Percentiles rank a stretch among this genome's conserved stretches.
These are phyloP conservation scores for Meriones psammophilus DNA, from an alignment of 2,797 vertebrate genomes.

Conservation along the genomic window DNA sequence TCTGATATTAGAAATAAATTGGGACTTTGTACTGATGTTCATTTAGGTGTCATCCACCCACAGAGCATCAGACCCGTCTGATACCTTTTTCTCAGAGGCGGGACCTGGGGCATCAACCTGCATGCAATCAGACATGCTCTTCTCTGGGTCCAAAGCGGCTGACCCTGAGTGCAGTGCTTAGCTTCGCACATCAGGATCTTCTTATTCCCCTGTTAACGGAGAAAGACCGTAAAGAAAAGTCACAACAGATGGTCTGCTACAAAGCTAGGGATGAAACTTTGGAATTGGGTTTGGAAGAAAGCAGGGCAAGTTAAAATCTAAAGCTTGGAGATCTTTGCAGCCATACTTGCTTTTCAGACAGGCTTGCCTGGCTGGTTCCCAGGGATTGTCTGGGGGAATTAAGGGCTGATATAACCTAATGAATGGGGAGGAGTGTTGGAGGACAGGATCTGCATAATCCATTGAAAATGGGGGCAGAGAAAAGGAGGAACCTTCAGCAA, in stretches of 20 bases:
- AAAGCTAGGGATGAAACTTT: neutral
- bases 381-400: neutral
- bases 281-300: neutral
- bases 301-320: neutral
- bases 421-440: neutral
- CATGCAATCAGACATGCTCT: too few species aligned
- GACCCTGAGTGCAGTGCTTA: too few species aligned
- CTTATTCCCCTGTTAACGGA: neutral
- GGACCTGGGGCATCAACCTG: too few species aligned
- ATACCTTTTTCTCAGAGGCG: too few species aligned
- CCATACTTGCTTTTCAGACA: neutral
- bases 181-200: neutral
- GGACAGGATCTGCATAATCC: neutral
- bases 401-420: neutral
- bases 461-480: neutral
- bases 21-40: too few species aligned
- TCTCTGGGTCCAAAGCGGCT: too few species aligned
- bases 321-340: neutral
- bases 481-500: neutral
- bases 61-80: too few species aligned
- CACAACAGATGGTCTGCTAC: neutral
- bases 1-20: too few species aligned
- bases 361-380: neutral
- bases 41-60: too few species aligned
- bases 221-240: fast-evolving